phyloP scores from a whole-genome alignment of 2,888 invertebrate species.

The Apodemia zela region DNA sequence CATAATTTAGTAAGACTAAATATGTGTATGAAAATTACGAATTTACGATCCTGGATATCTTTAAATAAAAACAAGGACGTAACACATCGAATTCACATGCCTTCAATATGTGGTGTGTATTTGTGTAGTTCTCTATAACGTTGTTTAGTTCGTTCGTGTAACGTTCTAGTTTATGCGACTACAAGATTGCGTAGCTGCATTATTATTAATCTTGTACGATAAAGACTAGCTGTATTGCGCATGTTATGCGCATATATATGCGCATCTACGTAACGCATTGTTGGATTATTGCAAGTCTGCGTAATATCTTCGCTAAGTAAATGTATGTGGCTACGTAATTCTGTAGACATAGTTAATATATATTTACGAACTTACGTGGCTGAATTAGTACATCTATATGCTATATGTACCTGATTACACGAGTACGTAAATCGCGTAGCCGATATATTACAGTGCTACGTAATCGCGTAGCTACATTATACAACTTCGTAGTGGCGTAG shows the following conservation, averaged over 20 bases:
- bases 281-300: background rate
- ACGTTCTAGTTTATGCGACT: background rate
- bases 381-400: background rate
- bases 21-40: background rate
- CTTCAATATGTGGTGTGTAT: background rate
- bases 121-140: background rate
- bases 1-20: background rate
- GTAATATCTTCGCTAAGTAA: background rate
- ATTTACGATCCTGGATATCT: too few relatives aligned
- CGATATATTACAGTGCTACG: background rate
- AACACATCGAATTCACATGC: background rate
- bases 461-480: background rate
- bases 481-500: background rate
- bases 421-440: too few relatives aligned
- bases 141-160: background rate
- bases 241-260: too few relatives aligned
- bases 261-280: background rate
- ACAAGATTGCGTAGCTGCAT: background rate
- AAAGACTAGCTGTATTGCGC: background rate
- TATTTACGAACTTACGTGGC: background rate
- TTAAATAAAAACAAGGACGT: background rate
- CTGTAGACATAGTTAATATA: background rate
- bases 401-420: too few relatives aligned
- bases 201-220: background rate
- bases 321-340: background rate